Evolutionary conservation across 1,140 invertebrate species (phyloP), one percentile per base, ranked within the genome.

Genomic region (Bradysia coprophila): DNA sequence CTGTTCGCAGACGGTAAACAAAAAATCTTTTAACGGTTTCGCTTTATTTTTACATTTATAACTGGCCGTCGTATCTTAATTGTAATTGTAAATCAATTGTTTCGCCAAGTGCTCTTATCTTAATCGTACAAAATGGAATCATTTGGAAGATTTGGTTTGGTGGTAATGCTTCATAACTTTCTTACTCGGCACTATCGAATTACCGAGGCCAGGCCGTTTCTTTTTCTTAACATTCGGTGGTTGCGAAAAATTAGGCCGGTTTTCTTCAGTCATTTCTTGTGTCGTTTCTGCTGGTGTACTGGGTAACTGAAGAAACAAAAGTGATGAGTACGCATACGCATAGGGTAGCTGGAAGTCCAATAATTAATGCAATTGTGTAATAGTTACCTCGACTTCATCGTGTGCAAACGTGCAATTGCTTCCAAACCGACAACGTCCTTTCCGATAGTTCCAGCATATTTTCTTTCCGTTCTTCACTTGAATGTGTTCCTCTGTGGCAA

Each of bases 361-460:
- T n/a, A n/a, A n/a, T n/a, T n/a, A n/a, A n/a, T n/a, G n/a, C n/a
- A n/a, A n/a, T n/a, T n/a, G n/a, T n/a, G n/a, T n/a, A n/a, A n/a
- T n/a, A n/a, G n/a, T n/a, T n/a, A n/a, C n/a, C n/a, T n/a, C n/a
- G n/a, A n/a, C n/a, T n/a, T n/a, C n/a, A 52, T 91, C 87, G 63
- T 95, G 91, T 2, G 85, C 86, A 66, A 80, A 95, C 43, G 82
- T 85, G 56, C 91, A 95, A 46, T 87, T 90, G 50, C 87, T 84
- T 4, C 89, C 89, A 65, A 90, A 91, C 23, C 82, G 69, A 57
- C 91, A 95, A 16, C 78, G 69, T 5, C 90, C 89, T 62, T 89
- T 91, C 19, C 82, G 69, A 57, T 89, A 90, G 64, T 91, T 93
- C 81, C 84, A 93, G 56, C 91, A 95, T 28, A 93, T 81, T 61